These are phyloP conservation scores for Oxyruncus cristatus DNA, from an alignment of 2,113 vertebrate genomes.

Conservation along the genomic window DNA sequence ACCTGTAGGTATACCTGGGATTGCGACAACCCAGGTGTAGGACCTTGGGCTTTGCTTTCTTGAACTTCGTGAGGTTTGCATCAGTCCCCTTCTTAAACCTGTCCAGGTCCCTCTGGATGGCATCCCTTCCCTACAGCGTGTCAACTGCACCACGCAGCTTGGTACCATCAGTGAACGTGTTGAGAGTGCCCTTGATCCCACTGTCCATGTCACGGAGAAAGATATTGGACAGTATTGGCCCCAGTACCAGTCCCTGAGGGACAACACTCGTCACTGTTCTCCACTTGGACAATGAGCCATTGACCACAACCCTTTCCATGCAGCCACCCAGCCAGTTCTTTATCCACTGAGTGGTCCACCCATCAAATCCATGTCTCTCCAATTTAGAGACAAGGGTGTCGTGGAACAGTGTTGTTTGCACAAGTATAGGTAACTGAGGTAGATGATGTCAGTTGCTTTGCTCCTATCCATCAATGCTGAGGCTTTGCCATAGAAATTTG, in stretches of 20 bases:
- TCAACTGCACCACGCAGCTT: background rate
- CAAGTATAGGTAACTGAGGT: background rate
- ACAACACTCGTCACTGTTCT: too few relatives aligned
- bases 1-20: background rate
- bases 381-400: background rate
- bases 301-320: too few relatives aligned
- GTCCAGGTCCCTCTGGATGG: background rate
- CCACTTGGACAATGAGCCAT: too few relatives aligned
- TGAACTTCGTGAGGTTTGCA: background rate
- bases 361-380: background rate
- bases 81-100: background rate
- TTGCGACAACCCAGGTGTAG: background rate
- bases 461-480: background rate
- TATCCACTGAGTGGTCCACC: background rate
- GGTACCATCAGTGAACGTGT: background rate
- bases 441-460: background rate
- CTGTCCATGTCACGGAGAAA: background rate
- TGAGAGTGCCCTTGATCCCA: background rate
- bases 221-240: background rate
- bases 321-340: background rate
- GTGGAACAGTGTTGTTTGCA: background rate
- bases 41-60: background rate
- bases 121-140: background rate
- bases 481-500: background rate
- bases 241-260: background rate